Evolutionary conservation across 2,888 invertebrate species (phyloP).

Genomic region (Hemaris fuciformis): DNA sequence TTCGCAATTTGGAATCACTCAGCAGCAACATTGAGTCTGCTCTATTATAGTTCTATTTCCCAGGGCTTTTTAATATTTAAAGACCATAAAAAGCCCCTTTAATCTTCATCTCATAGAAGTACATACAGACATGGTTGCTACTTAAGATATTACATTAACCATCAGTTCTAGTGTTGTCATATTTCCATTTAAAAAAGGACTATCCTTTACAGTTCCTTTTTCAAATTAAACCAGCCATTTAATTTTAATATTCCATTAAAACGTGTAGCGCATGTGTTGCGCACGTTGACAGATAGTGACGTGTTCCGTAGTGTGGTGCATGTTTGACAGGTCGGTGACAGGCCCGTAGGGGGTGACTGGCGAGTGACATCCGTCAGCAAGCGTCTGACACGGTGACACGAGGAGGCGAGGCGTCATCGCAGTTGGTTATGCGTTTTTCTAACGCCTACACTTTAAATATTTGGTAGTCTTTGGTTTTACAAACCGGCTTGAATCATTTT

Average conservation of each 20-base stretch:
- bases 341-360: slow-evolving; percentile 15
- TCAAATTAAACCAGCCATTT: neutral
- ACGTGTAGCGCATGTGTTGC: neutral
- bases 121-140: no score
- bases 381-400: neutral
- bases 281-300: slow-evolving; percentile 3
- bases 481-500: neutral
- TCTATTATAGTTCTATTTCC: no score
- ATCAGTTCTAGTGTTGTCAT: no score
- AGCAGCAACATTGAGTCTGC: no score
- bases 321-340: slow-evolving; percentile 29
- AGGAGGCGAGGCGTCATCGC: slow-evolving; percentile 32
- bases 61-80: no score
- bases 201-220: neutral
- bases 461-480: neutral
- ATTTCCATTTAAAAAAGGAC: neutral
- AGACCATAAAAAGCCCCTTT: no score
- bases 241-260: neutral
- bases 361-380: slow-evolving; percentile 15
- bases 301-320: neutral
- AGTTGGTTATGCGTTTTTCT: slow-evolving; percentile 2
- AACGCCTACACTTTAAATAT: neutral
- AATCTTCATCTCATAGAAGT: no score
- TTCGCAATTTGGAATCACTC: no score
- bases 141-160: no score